Conservation (phyloP, 2,797 vertebrate genomes). For the Lateolabrax maculatus region DNA sequence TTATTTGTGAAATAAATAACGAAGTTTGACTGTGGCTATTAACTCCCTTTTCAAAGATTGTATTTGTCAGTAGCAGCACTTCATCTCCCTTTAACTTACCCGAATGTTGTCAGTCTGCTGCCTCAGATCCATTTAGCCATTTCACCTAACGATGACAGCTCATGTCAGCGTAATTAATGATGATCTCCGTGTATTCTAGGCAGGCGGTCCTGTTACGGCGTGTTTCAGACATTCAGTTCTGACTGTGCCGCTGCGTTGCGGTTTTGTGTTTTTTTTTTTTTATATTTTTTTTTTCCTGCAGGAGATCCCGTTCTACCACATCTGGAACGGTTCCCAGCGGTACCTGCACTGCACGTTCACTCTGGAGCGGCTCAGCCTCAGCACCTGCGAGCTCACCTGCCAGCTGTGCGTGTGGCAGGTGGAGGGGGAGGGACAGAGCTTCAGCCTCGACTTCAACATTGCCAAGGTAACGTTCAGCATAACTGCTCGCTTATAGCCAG, state of each 20-base stretch:
- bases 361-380: slow-evolving; percentile 94
- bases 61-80: slow-evolving; percentile 27
- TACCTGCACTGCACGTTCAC: slow-evolving; percentile 98
- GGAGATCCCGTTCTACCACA: slow-evolving; percentile 99
- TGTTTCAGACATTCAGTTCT: slow-evolving; percentile 53
- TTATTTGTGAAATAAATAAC: slow-evolving; percentile 25
- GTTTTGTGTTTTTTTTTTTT: slow-evolving; percentile 24
- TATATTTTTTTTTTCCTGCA: slow-evolving; percentile 65
- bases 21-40: slow-evolving; percentile 14
- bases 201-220: slow-evolving; percentile 55
- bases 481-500: not conserved
- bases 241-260: slow-evolving; percentile 49
- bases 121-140: slow-evolving; percentile 48
- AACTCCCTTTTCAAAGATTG: slow-evolving; percentile 28
- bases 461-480: slow-evolving; percentile 89
- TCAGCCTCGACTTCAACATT: slow-evolving; percentile 95
- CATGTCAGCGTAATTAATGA: slow-evolving; percentile 70
- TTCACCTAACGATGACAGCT: slow-evolving; percentile 35
- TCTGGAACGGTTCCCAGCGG: slow-evolving; percentile 97
- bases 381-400: slow-evolving; percentile 96
- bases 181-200: slow-evolving; percentile 37
- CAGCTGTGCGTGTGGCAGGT: slow-evolving; percentile 99
- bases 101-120: slow-evolving; percentile 55
- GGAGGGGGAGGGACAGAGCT: slow-evolving; percentile 98
- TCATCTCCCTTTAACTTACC: slow-evolving; percentile 24